Evolutionary conservation across 1,140 invertebrate genomes (phyloP).

Genomic region (Telenomus remus): DNA sequence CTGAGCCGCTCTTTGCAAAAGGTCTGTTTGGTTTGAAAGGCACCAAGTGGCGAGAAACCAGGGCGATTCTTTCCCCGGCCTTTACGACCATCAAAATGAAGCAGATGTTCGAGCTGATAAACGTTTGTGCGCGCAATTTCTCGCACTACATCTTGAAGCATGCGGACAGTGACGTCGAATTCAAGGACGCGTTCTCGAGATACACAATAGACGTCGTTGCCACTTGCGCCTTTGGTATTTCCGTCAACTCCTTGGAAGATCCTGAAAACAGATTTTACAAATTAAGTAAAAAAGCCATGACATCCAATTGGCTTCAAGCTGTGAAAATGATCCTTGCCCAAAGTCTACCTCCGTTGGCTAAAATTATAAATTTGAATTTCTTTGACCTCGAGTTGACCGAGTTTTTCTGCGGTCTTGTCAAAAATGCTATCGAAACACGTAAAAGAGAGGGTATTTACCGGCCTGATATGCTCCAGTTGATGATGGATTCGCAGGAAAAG

Average conservation of each 20-base stretch:
- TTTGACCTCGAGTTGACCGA: conserved; percentile 37
- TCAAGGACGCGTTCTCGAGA: conserved; percentile 70
- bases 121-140: conserved; percentile 55
- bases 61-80: conserved; percentile 67
- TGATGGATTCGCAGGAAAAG: conserved; percentile 66
- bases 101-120: conserved; percentile 66
- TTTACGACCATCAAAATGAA: conserved; percentile 73
- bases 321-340: conserved; percentile 32
- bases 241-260: conserved; percentile 72
- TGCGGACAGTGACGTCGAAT: conserved; percentile 65
- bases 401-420: conserved; percentile 63
- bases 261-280: conserved; percentile 73
- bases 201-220: conserved; percentile 76
- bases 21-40: conserved; percentile 75
- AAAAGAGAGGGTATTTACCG: conserved; percentile 65
- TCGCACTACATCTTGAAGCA: conserved; percentile 15
- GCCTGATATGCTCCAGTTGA: conserved; percentile 73
- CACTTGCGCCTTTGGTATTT: conserved; percentile 74
- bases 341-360: conserved; percentile 19
- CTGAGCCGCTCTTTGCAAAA: conserved; percentile 76
- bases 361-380: conserved; percentile 53
- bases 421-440: conserved; percentile 59
- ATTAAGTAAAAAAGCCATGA: conserved; percentile 68
- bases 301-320: conserved; percentile 55
- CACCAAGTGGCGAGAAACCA: conserved; percentile 69